phyloP scores from a whole-genome alignment of 23 tunicate genomes.

The Diplosoma virens region DNA sequence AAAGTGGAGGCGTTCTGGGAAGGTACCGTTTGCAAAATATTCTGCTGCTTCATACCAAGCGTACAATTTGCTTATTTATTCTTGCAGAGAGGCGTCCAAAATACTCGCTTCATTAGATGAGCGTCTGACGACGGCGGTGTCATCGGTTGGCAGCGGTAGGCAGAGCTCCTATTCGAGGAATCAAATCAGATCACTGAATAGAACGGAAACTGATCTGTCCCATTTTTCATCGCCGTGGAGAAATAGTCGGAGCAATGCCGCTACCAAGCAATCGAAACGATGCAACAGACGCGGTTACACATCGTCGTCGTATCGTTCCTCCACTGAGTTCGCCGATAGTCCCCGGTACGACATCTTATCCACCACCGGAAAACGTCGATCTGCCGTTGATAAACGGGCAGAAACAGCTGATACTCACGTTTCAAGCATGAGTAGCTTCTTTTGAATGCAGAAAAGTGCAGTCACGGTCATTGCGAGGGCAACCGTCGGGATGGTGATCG shows the following conservation, averaged over 20 bases:
- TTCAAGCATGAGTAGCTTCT: constrained; percentile 50
- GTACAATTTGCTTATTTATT: not conserved
- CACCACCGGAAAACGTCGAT: constrained; percentile 24
- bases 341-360: constrained; percentile 48
- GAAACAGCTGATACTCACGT: constrained; percentile 17
- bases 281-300: not conserved
- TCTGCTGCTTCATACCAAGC: not conserved
- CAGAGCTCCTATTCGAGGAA: not conserved
- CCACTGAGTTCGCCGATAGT: not conserved
- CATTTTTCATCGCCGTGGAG: constrained; percentile 48
- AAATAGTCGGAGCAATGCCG: constrained; percentile 1
- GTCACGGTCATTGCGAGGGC: constrained; percentile 28
- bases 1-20: constrained; percentile 59
- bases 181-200: not conserved
- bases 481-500: constrained; percentile 71
- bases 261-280: constrained; percentile 17
- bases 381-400: not conserved
- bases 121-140: constrained; percentile 41
- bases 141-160: not conserved
- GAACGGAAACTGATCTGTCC: constrained; percentile 32
- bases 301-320: not conserved
- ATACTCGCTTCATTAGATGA: constrained; percentile 42
- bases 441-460: constrained; percentile 57
- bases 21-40: constrained; percentile 28
- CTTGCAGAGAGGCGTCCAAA: constrained; percentile 52